These are phyloP conservation scores for Helicorthomorpha holstii DNA, from an alignment of 1,140 invertebrate genomes.

Conservation along the genomic window DNA sequence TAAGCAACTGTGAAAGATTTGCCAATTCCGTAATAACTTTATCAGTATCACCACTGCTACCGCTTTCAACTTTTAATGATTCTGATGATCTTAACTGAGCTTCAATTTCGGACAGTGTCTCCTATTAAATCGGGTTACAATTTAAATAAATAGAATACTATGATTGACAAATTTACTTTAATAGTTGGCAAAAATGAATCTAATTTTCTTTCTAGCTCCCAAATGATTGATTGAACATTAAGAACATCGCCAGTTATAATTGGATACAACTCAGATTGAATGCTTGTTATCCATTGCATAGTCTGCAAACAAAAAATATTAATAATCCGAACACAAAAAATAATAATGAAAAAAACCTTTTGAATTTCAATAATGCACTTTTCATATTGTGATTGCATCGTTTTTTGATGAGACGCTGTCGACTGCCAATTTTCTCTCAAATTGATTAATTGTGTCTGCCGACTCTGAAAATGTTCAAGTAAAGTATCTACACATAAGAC, in stretches of 20 bases:
- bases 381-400: conserved; percentile 46
- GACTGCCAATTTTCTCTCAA: conserved; percentile 50
- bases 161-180: conserved; percentile 22
- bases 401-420: conserved; percentile 37
- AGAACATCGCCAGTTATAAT: conserved; percentile 44
- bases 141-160: not conserved
- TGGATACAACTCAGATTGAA: conserved; percentile 57
- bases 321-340: no score
- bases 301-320: conserved; percentile 34
- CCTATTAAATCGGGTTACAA: conserved; percentile 17
- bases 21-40: conserved; percentile 40
- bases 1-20: conserved; percentile 45
- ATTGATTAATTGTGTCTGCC: conserved; percentile 44
- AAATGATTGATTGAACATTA: conserved; percentile 35
- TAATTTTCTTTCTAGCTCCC: conserved; percentile 41
- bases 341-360: no score
- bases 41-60: conserved; percentile 28
- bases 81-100: conserved; percentile 46
- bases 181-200: conserved; percentile 39
- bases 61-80: conserved; percentile 24
- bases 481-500: conserved; percentile 47
- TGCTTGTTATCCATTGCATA: conserved; percentile 51
- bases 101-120: conserved; percentile 49
- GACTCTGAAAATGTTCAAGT: conserved; percentile 46
- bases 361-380: conserved; percentile 52